Percentiles rank a stretch among this genome's conserved stretches.
phyloP scores from a whole-genome alignment of 2,797 vertebrate species.

The Lepilemur septentrionalis region DNA sequence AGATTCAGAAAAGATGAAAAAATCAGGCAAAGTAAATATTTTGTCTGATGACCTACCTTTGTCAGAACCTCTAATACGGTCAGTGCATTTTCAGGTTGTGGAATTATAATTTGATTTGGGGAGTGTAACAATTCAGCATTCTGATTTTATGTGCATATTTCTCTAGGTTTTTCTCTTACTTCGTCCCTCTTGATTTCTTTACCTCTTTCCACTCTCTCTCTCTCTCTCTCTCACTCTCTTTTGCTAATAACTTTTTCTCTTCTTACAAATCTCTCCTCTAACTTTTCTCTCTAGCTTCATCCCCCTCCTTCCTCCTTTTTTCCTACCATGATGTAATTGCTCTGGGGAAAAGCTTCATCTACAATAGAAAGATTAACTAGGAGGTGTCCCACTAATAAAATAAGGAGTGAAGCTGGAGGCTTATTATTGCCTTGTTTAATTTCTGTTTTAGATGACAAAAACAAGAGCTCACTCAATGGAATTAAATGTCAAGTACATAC shows the following conservation, averaged over 20 bases:
- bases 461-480: slow-evolving; percentile 49
- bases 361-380: slow-evolving; percentile 60
- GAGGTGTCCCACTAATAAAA: slow-evolving; percentile 46
- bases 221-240: neutral
- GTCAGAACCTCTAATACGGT: neutral
- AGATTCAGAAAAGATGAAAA: neutral
- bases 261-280: neutral
- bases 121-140: neutral
- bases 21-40: neutral
- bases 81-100: neutral
- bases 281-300: neutral
- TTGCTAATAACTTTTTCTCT: neutral
- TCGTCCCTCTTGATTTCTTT: neutral
- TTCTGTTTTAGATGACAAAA: slow-evolving; percentile 46
- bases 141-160: neutral
- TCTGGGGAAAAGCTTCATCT: slow-evolving; percentile 40
- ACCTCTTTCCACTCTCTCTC: neutral
- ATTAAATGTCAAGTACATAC: slow-evolving; percentile 67
- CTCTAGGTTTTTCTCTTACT: neutral
- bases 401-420: slow-evolving; percentile 38
- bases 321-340: slow-evolving; percentile 28
- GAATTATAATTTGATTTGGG: slow-evolving; percentile 5
- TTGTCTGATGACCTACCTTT: neutral
- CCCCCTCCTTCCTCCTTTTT: neutral
- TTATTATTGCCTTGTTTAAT: slow-evolving; percentile 57